Base-by-base conservation (phyloP, 2,888 invertebrate species). In the Drosophila sordidula region DNA sequence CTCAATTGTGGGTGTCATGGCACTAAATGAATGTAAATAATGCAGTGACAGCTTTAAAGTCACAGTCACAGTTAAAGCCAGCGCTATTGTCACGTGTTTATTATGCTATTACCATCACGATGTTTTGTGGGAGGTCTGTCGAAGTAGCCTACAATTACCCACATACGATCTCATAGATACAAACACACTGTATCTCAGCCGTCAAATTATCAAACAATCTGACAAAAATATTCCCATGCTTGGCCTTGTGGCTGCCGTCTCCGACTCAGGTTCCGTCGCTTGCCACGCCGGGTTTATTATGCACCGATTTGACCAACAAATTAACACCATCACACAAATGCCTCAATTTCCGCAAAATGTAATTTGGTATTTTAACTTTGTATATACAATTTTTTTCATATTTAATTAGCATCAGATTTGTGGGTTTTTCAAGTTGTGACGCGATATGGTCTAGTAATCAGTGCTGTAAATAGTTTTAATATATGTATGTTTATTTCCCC, bases 271-370 rank as follows among this genome's bases (percentile, higher is more conserved):
- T 42, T 46, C 34, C 44, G 34, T 12, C 45, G 16, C 14, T 9
- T 29, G 29, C 29, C 8, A 9, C 29, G 9, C 29, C 29, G 4
- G 6, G 14, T 51, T 50, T 36, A 67, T 61, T 76, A 56, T 58
- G 57, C 57, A 57, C 55, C 58, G 57, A 62, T 80, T 80, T 86
- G 73, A 39, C 25, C 49, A 76, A 49, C 44, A 52, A 75, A 80
- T 85, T 85, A 87, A 58, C 85, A 78, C 63, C 58, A 46, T 22
- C 26, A 52, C 63, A 64, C 77, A 68, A 84, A 85, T 76, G 59
- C 70, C 74, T 87, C 75, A 71, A 85, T 85, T 85, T 87, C 81
- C 80, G 85, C 68, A 61, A 84, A 73, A 61, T 84, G 75, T 80
- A 72, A 80, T 75, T 64, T 29, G 39, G 39, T 63, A 41, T 47